phyloP scores from a whole-genome alignment of 2,888 invertebrate genomes.

The Drosophila atripex region DNA sequence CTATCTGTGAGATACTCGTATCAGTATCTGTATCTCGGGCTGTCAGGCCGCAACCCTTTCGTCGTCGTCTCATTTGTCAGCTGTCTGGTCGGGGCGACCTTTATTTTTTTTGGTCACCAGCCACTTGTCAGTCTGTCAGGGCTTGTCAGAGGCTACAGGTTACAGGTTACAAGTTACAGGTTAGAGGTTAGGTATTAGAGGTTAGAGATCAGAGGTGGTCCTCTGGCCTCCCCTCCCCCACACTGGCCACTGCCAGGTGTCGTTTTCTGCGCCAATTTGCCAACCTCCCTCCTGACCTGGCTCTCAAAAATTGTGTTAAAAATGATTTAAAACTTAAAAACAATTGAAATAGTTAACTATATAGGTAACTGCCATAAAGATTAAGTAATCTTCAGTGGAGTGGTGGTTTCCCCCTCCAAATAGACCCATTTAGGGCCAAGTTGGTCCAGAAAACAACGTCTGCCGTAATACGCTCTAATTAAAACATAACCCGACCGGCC shows the following conservation, averaged over 20 bases:
- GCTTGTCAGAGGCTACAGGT: conserved; percentile 3
- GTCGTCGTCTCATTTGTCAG: conserved; percentile 39
- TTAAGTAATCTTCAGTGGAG: neutral
- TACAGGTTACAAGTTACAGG: neutral
- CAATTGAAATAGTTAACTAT: no score
- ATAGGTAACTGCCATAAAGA: neutral
- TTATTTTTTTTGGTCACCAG: conserved; percentile 23
- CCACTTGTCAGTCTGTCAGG: conserved; percentile 35
- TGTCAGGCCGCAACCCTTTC: conserved; percentile 15
- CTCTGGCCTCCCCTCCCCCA: no score
- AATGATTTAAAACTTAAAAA: neutral
- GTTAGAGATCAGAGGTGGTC: conserved; percentile 7
- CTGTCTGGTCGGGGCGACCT: conserved; percentile 37
- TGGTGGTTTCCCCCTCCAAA: no score
- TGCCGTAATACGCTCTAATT: conserved; percentile 46
- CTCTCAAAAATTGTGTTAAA: conserved; percentile 1
- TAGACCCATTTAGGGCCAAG: neutral
- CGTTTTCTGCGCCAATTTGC: conserved; percentile 48
- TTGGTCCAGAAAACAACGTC: conserved; percentile 21
- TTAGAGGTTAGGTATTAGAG: conserved; percentile 6
- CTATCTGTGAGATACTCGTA: neutral
- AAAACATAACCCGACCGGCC: conserved; percentile 48
- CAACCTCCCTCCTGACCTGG: conserved; percentile 7
- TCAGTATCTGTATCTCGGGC: conserved; percentile 27
- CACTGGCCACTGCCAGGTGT: conserved; percentile 26